Conservation (phyloP, 2,888 invertebrate species). For the Tyria jacobaeae region DNA sequence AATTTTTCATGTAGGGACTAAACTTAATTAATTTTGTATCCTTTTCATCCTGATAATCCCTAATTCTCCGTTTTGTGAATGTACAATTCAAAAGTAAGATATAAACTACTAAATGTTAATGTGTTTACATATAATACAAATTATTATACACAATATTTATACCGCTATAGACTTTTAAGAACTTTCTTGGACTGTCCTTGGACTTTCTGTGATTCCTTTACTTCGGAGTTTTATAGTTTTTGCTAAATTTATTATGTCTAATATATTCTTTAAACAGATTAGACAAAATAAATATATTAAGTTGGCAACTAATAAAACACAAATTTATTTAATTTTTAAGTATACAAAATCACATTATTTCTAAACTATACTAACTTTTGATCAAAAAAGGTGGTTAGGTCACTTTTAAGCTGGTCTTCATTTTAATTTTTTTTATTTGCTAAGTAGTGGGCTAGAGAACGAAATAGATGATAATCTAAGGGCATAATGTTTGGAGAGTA, state of each 20-base stretch:
- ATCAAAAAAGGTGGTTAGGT: too few species aligned
- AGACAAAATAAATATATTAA: too few species aligned
- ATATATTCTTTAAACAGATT: constrained; percentile 1
- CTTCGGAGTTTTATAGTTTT: constrained; percentile 55
- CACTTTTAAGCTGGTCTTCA: too few species aligned
- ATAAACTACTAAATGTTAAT: constrained; percentile 37
- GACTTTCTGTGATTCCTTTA: constrained; percentile 3
- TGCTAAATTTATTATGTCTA: constrained; percentile 58
- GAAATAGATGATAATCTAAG: too few species aligned
- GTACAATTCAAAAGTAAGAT: constrained; percentile 38
- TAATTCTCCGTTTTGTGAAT: constrained; percentile 37
- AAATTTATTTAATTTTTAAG: too few species aligned
- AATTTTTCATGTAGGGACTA: constrained; percentile 20
- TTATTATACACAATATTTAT: constrained; percentile 46
- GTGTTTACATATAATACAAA: constrained; percentile 31
- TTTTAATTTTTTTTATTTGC: too few species aligned
- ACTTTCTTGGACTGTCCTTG: constrained; percentile 14
- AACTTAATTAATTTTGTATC: constrained; percentile 55
- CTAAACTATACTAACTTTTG: too few species aligned
- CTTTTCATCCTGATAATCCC: constrained; percentile 47
- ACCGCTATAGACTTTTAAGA: constrained; percentile 39
- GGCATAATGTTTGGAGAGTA: too few species aligned
- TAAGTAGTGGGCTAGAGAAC: too few species aligned
- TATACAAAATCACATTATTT: too few species aligned
- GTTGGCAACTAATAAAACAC: too few species aligned